A percentile compares a stretch with the other conserved stretches of the same genome.
Evolutionary conservation across 1,140 invertebrate species (phyloP).

Genomic region (Leptopilina clavipes): DNA sequence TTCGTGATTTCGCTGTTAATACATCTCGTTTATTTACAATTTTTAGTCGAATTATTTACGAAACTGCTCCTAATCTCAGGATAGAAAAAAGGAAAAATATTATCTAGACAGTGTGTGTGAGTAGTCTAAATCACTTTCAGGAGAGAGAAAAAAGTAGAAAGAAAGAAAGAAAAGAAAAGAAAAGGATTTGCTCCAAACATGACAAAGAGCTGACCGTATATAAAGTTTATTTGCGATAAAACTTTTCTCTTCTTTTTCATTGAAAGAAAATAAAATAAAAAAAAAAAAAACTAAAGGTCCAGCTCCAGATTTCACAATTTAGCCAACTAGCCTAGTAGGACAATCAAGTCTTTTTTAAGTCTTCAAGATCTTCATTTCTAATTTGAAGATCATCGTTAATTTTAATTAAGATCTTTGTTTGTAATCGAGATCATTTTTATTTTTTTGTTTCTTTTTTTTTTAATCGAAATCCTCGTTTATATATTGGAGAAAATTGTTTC

Average conservation of each 20-base stretch:
- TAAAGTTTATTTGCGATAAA: constrained; percentile 13
- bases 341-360: constrained; percentile 2
- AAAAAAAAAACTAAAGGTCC: not conserved
- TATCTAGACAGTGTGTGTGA: constrained; percentile 22
- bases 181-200: not conserved
- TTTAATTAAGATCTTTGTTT: not conserved
- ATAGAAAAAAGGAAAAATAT: not conserved
- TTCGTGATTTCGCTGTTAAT: constrained; percentile 1
- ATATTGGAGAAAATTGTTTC: no score
- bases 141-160: not conserved
- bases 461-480: not conserved
- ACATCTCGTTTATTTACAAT: constrained; percentile 15
- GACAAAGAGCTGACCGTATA: not conserved
- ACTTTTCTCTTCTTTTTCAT: not conserved
- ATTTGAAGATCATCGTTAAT: not conserved
- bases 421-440: not conserved
- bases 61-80: constrained; percentile 32
- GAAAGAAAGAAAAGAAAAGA: no score
- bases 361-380: not conserved
- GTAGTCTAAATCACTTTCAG: constrained; percentile 5
- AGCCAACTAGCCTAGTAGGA: constrained; percentile 23
- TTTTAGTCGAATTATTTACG: constrained; percentile 12
- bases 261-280: no score
- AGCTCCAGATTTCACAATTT: constrained; percentile 17
- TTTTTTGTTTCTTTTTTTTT: not conserved